Evolutionary conservation across 2,113 vertebrate genomes (phyloP).

Genomic region (Formicarius rufipectus): DNA sequence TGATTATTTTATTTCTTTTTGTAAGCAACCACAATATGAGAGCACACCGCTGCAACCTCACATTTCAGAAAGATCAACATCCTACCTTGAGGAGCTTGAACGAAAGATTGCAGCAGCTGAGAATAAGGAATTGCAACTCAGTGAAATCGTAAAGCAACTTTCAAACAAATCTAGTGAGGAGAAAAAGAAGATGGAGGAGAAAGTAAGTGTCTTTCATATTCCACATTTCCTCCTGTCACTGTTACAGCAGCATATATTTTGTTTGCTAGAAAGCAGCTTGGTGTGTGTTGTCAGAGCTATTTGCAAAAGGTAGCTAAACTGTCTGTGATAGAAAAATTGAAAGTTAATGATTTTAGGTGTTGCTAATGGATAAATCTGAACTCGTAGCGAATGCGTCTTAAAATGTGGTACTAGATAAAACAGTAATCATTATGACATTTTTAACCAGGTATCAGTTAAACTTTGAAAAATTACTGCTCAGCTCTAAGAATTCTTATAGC

Average conservation of each 20-base stretch:
- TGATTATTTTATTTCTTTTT: background rate
- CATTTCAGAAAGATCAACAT: conserved; percentile 63
- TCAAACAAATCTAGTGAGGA: conserved; percentile 87
- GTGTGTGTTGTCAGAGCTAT: background rate
- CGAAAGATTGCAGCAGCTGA: conserved; percentile 82
- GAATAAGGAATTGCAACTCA: conserved; percentile 84
- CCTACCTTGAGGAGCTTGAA: conserved; percentile 82
- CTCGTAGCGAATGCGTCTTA: background rate
- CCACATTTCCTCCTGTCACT: background rate
- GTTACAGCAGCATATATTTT: background rate
- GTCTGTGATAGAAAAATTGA: background rate
- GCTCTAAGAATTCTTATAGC: background rate
- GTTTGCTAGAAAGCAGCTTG: background rate
- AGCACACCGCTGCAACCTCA: conserved; percentile 60
- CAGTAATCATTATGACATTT: background rate
- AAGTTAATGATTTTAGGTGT: background rate
- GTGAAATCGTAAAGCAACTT: conserved; percentile 85
- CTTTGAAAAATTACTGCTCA: background rate
- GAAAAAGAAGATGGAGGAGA: conserved; percentile 92
- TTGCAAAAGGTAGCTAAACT: background rate
- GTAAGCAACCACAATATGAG: conserved; percentile 70
- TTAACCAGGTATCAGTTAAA: background rate
- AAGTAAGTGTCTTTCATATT: conserved; percentile 74
- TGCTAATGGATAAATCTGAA: background rate
- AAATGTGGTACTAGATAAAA: background rate